Percentiles rank a stretch among this genome's conserved stretches.
Conservation (phyloP, 2,797 vertebrate species). For the Spondyliosoma cantharus region DNA sequence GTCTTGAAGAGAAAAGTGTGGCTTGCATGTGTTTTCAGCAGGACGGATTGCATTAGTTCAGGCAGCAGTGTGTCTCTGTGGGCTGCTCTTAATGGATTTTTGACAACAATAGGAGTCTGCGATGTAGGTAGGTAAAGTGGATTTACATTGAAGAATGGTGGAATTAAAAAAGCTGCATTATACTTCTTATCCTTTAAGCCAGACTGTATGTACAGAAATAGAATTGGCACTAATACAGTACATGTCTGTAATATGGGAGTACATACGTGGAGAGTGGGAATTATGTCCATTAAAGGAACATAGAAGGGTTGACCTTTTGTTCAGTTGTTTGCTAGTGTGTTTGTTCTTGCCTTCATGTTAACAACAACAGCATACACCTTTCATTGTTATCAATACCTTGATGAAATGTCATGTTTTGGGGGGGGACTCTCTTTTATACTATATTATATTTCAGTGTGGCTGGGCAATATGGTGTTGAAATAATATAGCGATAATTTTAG, state of each 20-base stretch:
- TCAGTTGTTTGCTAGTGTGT: not conserved
- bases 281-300: not conserved
- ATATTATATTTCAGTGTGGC: no score
- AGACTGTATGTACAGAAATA: not conserved
- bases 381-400: no score
- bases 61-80: constrained; percentile 17
- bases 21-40: constrained; percentile 26
- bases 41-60: constrained; percentile 34
- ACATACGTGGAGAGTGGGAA: no score
- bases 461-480: no score
- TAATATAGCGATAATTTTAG: no score
- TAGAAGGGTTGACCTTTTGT: not conserved
- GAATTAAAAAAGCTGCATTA: not conserved
- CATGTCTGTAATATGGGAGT: not conserved
- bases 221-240: not conserved
- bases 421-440: no score
- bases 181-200: not conserved
- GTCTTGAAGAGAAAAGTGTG: constrained; percentile 6
- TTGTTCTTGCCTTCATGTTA: not conserved
- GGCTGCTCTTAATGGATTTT: constrained; percentile 35
- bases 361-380: no score
- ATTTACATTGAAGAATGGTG: not conserved
- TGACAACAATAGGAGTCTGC: constrained; percentile 20
- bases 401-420: no score
- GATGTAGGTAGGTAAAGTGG: not conserved